phyloP scores from a whole-genome alignment of 2,797 vertebrate species.

The Florisuga fusca region DNA sequence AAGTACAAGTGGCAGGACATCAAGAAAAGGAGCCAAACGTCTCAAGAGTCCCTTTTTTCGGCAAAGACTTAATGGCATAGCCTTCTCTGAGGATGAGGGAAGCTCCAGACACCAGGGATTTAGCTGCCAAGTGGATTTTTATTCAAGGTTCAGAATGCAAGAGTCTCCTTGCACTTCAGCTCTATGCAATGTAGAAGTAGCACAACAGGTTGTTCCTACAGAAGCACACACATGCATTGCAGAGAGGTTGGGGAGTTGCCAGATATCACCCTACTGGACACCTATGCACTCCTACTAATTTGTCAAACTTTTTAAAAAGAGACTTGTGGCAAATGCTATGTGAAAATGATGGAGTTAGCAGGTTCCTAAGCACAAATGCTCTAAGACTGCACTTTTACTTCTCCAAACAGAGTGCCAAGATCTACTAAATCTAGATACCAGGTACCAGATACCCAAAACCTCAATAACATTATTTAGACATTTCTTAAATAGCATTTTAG shows the following conservation, averaged over 20 bases:
- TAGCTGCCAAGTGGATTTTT: background rate
- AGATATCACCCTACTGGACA: accelerated
- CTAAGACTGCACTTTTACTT: background rate
- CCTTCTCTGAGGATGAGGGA: background rate
- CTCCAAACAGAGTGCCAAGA: background rate
- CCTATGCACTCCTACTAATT: background rate
- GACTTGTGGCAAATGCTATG: background rate
- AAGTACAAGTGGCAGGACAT: background rate
- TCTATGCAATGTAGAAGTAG: background rate
- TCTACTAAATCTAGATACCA: background rate
- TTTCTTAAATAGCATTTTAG: background rate
- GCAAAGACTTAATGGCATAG: background rate
- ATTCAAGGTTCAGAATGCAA: background rate
- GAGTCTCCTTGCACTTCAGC: background rate
- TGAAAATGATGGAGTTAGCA: background rate
- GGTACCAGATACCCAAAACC: background rate
- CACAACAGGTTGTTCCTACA: background rate
- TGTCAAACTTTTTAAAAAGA: background rate
- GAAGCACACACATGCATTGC: background rate
- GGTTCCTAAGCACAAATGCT: background rate
- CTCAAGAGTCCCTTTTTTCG: background rate
- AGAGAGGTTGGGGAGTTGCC: background rate
- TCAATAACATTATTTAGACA: background rate
- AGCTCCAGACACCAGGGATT: background rate
- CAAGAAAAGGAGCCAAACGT: background rate